Percentiles rank a stretch among this genome's conserved stretches.
phyloP scores from a whole-genome alignment of 2,797 vertebrate genomes.

The Sebastes alutus region DNA sequence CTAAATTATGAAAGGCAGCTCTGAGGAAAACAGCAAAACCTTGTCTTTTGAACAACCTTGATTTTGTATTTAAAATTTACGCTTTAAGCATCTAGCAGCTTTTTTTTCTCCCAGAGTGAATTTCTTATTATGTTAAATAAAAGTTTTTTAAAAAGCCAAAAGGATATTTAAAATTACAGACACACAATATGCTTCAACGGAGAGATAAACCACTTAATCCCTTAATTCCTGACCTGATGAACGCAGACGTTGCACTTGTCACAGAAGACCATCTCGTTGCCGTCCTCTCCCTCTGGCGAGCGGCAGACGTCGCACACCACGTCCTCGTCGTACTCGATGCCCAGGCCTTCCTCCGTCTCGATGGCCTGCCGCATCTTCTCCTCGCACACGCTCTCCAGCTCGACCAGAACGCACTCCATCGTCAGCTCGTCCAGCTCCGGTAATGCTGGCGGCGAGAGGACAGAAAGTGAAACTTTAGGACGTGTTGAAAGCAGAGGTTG shows the following conservation, averaged over 20 bases:
- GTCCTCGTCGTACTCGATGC: slow-evolving; percentile 97
- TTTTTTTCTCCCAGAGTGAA: not conserved
- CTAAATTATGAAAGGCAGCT: not conserved
- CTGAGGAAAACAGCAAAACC: not conserved
- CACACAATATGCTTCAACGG: not conserved
- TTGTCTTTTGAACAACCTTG: not conserved
- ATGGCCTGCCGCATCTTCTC: slow-evolving; percentile 95
- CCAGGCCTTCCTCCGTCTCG: slow-evolving; percentile 93
- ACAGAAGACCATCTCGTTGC: slow-evolving; percentile 98
- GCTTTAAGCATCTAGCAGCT: not conserved
- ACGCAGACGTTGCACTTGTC: slow-evolving; percentile 98
- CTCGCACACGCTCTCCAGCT: slow-evolving; percentile 90
- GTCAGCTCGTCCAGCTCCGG: slow-evolving; percentile 93
- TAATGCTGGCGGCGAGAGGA: slow-evolving; percentile 76
- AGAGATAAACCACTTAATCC: not conserved
- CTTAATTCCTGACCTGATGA: slow-evolving; percentile 86
- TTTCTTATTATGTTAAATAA: not conserved
- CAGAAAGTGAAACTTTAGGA: not conserved
- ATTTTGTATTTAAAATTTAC: not conserved
- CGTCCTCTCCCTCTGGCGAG: slow-evolving; percentile 95
- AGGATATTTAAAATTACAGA: too few relatives aligned
- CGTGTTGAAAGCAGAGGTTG: not conserved
- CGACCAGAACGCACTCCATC: slow-evolving; percentile 91
- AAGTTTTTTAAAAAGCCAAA: not conserved
- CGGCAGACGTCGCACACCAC: slow-evolving; percentile 97